Evolutionary conservation across 2,888 invertebrate genomes (phyloP).

Genomic region (Phrixothrix hirtus): DNA sequence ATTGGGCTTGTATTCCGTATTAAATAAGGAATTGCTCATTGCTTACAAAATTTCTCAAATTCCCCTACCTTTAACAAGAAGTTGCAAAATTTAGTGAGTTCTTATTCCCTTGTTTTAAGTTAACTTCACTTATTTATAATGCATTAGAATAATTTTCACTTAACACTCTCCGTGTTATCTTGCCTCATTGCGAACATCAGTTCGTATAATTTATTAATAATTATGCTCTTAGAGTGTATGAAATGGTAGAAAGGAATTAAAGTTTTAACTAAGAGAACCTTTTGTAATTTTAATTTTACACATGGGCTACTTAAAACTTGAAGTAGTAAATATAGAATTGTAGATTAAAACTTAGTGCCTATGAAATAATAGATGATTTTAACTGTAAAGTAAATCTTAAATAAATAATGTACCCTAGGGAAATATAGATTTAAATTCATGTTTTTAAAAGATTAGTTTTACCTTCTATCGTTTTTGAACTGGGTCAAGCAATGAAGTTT

Average conservation of each 20-base stretch:
- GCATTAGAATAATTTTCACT: background rate
- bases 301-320: no score
- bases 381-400: no score
- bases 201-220: background rate
- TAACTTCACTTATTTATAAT: background rate
- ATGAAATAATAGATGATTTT: no score
- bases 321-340: no score
- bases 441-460: no score
- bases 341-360: no score
- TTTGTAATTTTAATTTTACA: background rate
- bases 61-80: slow-evolving; percentile 1
- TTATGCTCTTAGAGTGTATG: background rate
- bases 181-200: background rate
- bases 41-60: slow-evolving; percentile 9
- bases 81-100: background rate
- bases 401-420: no score
- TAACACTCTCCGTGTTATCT: background rate
- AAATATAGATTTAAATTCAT: no score
- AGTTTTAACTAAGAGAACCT: background rate
- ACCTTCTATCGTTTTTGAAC: background rate
- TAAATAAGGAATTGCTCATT: slow-evolving; percentile 10
- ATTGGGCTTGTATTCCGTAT: slow-evolving; percentile 11
- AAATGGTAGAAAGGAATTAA: background rate
- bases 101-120: background rate
- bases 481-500: background rate